Base-by-base conservation (phyloP, 2,113 vertebrate species). In the Cavia aperea region DNA sequence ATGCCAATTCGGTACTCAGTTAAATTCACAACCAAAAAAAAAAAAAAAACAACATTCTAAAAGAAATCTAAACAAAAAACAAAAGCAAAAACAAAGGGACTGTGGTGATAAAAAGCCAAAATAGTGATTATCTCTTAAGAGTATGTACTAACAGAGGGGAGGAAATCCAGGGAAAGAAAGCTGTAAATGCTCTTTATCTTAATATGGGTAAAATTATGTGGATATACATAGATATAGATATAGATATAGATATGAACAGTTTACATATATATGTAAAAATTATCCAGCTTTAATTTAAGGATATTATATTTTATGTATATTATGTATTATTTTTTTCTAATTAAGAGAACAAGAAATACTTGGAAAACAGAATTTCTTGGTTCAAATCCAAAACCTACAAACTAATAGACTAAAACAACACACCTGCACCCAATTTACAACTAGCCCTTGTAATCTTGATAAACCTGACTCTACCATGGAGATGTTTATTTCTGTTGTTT, bases 251-350 rank as follows among this genome's bases (percentile, higher is more conserved):
- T 56, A 14, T 56, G 14, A 13, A 56, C 14, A 56, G 9, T 81
- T 62, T 89, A 60, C 10, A 82, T 18, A 66, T 16, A 77, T 31
- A 93, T 7, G 16, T 90, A 77, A 85, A 72, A 92, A 70, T 60
- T 84, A 92, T 46, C 49, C 93, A 81, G 49, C 13, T 81, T 93
- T 87, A 60, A 31, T 82, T 90, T 95, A 94, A 83, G 6, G n/a
- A 81, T 77, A 91, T 21, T 54, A 60, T 16, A 94, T n/a, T 68
- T 68, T 54, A 84, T 70, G 24, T 56, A 31, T 36, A 70, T 70
- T 15, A 56, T 39, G 19, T 78, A 36, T 24, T 43, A n/a, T 36
- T 62, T 95, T 75, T 15, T 84, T 31, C 39, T 56, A 81, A 16
- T 87, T 93, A 82, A 89, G 23, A 86, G 26, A 93, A 95, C 14